Evolutionary conservation across 2,888 invertebrate genomes (phyloP), one percentile per base, ranked within the genome.

Genomic region (Pyrrhia umbra): DNA sequence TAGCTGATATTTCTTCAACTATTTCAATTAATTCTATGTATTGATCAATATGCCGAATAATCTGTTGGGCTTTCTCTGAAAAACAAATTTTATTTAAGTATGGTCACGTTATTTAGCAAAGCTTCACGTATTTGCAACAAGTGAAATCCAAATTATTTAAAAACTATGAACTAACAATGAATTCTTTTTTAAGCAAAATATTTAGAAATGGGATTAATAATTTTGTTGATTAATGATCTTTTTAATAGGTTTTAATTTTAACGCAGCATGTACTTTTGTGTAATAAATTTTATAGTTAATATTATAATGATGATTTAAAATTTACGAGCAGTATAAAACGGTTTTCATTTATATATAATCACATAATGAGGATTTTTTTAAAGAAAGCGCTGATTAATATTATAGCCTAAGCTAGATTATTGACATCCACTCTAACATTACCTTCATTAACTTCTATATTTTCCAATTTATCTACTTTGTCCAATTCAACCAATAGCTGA

Each of bases 11-110:
- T 85, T 92, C 91, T 82, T 91, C 89, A n/a, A 91, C 84, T 34
- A 87, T 87, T 85, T 92, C 90, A 55, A 90, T 85, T 6, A 91
- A 70, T 73, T 92, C 89, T 62, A 92, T 89, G 54, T 91, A 92
- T 69, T 90, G 86, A 55, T 92, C 88, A 25, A 93, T 88, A 51
- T 90, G 88, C 49, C 88, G 79, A 55, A 90, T 58, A 8, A 92
- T 80, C 21, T 84, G 70, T 23, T 83, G 71, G 15, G 84, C 61
- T 70, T 82, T 79, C 56, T 83, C 92, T 93, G 89, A 65, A 89
- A 92, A 64, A 15, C 8, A 0, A 47, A 46, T 15, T 30, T 5
- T 20, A n/a, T 20, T 39, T 65, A n/a, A 37, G 10, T 45, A 8
- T 6, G 18, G 25, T 18, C 6, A 9, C 23, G 21, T 15, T 40